These are phyloP conservation scores for Paedocypris sp. DNA, from an alignment of 2,113 vertebrate species.

Conservation along the genomic window DNA sequence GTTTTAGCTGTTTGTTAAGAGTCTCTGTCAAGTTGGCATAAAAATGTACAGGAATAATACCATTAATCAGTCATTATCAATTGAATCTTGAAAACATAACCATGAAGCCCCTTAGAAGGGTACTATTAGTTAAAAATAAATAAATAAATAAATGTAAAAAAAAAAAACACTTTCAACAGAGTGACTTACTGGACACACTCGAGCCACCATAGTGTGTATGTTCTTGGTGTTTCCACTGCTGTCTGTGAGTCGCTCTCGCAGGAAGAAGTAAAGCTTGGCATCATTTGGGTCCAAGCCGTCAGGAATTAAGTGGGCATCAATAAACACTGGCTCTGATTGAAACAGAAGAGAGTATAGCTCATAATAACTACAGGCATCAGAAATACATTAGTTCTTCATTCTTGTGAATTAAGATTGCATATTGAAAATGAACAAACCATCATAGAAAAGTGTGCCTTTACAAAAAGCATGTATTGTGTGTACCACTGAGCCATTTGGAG, in stretches of 20 bases:
- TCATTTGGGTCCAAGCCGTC: constrained; percentile 92
- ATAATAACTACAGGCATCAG: neutral
- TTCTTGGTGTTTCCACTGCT: constrained; percentile 84
- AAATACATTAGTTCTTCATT: neutral
- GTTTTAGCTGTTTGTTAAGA: no score
- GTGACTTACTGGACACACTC: constrained; percentile 87
- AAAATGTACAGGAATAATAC: no score
- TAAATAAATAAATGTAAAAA: no score
- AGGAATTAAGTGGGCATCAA: constrained; percentile 87
- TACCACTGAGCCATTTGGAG: constrained; percentile 97
- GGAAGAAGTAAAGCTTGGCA: constrained; percentile 91
- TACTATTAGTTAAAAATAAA: no score
- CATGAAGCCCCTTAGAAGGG: no score
- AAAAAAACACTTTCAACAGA: neutral
- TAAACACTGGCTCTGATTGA: constrained; percentile 80
- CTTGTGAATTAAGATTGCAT: no score
- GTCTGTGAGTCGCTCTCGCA: constrained; percentile 84
- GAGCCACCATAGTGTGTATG: constrained; percentile 92
- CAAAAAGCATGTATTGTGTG: neutral
- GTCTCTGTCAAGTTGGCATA: no score
- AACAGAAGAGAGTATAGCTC: neutral
- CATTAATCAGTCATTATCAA: no score
- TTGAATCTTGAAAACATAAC: no score
- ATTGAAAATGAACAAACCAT: neutral
- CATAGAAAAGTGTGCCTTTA: no score